Conservation (phyloP, 2,113 vertebrate species). For the Prunella himalayana region DNA sequence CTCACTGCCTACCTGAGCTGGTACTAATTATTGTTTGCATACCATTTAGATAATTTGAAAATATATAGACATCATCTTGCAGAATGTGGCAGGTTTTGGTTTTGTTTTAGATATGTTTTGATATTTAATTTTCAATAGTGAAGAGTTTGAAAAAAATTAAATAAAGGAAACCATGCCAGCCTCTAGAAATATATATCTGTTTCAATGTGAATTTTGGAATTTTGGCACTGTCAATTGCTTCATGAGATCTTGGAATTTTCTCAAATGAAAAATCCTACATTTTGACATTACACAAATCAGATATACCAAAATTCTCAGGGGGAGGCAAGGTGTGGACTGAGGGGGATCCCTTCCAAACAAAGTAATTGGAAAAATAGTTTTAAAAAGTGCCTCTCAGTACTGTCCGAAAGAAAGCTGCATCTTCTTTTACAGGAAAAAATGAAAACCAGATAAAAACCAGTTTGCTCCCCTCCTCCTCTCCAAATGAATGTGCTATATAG, state of each 20-base stretch:
- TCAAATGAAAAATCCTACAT: not conserved
- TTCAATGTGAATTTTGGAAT: not conserved
- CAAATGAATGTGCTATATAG: not conserved
- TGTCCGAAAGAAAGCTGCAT: not conserved
- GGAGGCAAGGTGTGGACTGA: not conserved
- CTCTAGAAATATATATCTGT: not conserved
- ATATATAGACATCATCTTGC: not conserved
- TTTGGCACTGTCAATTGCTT: not conserved
- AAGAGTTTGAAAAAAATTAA: not conserved
- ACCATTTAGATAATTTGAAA: not conserved
- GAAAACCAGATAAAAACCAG: not conserved
- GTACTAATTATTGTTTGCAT: not conserved
- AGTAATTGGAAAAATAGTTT: not conserved
- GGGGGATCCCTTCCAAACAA: not conserved
- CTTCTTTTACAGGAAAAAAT: not conserved
- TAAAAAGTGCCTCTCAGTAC: not conserved
- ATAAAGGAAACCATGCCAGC: not conserved
- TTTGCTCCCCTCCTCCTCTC: rapidly evolving
- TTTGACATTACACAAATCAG: not conserved
- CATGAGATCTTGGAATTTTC: not conserved
- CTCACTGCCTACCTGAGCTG: not conserved
- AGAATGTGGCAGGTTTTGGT: not conserved
- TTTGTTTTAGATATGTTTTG: not conserved
- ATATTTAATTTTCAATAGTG: not conserved
- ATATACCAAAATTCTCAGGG: not conserved